Evolutionary conservation across 2,797 vertebrate species (phyloP).

Genomic region (Anguilla marmorata): DNA sequence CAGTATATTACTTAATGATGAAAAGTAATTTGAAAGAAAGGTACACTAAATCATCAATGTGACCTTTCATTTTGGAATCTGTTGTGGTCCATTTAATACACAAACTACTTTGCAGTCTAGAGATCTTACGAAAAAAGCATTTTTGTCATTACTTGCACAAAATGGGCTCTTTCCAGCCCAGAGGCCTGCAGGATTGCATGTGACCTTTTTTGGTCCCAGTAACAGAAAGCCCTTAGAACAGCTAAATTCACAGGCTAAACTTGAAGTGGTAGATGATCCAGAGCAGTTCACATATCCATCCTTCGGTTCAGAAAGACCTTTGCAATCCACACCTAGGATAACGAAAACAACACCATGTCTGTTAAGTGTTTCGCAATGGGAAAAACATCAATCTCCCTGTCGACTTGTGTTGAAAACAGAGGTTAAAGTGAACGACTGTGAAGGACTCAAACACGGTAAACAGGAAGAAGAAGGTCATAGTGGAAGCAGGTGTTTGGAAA

Average conservation of each 20-base stretch:
- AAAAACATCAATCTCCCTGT: background rate
- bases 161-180: conserved; percentile 57
- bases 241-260: conserved; percentile 54
- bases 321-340: conserved; percentile 51
- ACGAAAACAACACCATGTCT: conserved; percentile 9
- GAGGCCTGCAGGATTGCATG: conserved; percentile 43
- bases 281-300: conserved; percentile 49
- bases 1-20: background rate
- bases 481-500: conserved; percentile 53
- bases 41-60: background rate
- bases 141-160: conserved; percentile 55
- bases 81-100: background rate
- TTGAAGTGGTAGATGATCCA: conserved; percentile 42
- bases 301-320: conserved; percentile 37
- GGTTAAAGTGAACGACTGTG: too few relatives aligned
- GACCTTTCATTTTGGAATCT: background rate
- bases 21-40: background rate
- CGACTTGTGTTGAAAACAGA: background rate
- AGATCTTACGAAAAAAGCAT: background rate
- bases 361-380: background rate
- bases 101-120: background rate
- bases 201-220: conserved; percentile 41
- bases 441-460: conserved; percentile 46
- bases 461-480: conserved; percentile 1
- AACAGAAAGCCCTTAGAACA: conserved; percentile 55